These are phyloP conservation scores for Drosophila fulvimacula DNA, from an alignment of 2,888 invertebrate species.

Conservation along the genomic window DNA sequence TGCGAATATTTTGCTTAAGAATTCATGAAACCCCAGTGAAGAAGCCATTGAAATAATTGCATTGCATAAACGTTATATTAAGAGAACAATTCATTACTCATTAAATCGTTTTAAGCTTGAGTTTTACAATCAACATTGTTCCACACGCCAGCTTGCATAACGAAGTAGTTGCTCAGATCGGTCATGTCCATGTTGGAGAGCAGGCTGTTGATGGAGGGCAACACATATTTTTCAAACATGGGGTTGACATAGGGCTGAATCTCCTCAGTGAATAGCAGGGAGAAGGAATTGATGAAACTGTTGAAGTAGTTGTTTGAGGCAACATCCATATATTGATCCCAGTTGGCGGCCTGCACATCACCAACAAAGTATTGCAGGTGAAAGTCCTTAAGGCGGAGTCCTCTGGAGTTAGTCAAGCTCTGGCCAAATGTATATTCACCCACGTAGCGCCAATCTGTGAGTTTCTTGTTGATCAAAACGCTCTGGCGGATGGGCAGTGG, in stretches of 20 bases:
- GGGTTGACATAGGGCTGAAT: slow-evolving; percentile 48
- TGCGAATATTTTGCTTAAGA: no score
- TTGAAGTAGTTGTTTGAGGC: slow-evolving; percentile 73
- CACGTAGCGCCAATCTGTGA: slow-evolving; percentile 61
- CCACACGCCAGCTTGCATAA: slow-evolving; percentile 36
- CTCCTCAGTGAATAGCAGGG: slow-evolving; percentile 56
- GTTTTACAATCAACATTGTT: slow-evolving; percentile 27
- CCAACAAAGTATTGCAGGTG: slow-evolving; percentile 58
- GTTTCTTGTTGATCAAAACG: slow-evolving; percentile 56
- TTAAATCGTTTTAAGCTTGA: slow-evolving; percentile 1
- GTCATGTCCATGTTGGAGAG: slow-evolving; percentile 40
- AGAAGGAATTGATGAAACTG: slow-evolving; percentile 35
- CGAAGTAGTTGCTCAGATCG: slow-evolving; percentile 21
- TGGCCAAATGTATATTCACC: slow-evolving; percentile 51
- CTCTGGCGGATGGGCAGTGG: slow-evolving; percentile 43
- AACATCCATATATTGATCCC: slow-evolving; percentile 68
- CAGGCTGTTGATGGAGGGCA: slow-evolving; percentile 52
- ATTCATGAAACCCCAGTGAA: no score
- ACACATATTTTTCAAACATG: slow-evolving; percentile 8
- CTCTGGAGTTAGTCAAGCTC: slow-evolving; percentile 43
- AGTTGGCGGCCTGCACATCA: slow-evolving; percentile 48
- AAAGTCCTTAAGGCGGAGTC: slow-evolving; percentile 61
- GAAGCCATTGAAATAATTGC: no score
- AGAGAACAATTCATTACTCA: no score
- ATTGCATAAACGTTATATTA: no score